phyloP scores from a whole-genome alignment of 2,888 invertebrate genomes.

The Drosophila maculinotata region DNA sequence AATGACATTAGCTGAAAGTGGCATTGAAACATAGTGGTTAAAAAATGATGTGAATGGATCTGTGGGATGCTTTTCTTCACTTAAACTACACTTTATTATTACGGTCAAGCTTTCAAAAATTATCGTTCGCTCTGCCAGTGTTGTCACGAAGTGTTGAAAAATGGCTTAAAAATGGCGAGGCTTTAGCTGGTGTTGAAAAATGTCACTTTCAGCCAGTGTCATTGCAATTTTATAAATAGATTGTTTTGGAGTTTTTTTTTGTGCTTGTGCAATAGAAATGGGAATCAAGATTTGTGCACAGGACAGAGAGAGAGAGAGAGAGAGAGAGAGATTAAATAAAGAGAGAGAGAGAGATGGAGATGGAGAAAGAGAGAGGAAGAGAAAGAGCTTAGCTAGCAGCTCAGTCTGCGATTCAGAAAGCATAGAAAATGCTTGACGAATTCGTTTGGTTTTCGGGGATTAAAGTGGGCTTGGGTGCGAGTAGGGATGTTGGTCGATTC shows the following conservation, averaged over 20 bases:
- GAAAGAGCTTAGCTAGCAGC: constrained; percentile 8
- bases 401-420: neutral
- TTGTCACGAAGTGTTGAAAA: neutral
- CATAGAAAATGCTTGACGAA: constrained; percentile 16
- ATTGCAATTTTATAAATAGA: constrained; percentile 8
- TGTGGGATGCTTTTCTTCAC: too few species aligned
- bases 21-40: neutral
- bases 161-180: neutral
- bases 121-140: neutral
- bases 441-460: constrained; percentile 5
- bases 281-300: constrained; percentile 39
- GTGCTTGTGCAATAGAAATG: constrained; percentile 44
- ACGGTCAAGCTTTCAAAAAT: neutral
- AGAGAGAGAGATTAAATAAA: neutral
- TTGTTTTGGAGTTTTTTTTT: constrained; percentile 8
- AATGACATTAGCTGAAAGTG: constrained; percentile 32
- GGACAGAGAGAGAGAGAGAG: constrained; percentile 13
- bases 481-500: constrained; percentile 7
- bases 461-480: constrained; percentile 12
- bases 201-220: constrained; percentile 23
- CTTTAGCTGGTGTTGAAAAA: constrained; percentile 2
- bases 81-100: too few species aligned
- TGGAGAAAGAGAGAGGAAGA: constrained; percentile 11
- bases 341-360: constrained; percentile 21
- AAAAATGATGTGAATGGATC: too few species aligned